A percentile compares a stretch with the other conserved stretches of the same genome.
phyloP scores from a whole-genome alignment of 2,888 invertebrate genomes.

The Lordiphosa andalusiaca region DNA sequence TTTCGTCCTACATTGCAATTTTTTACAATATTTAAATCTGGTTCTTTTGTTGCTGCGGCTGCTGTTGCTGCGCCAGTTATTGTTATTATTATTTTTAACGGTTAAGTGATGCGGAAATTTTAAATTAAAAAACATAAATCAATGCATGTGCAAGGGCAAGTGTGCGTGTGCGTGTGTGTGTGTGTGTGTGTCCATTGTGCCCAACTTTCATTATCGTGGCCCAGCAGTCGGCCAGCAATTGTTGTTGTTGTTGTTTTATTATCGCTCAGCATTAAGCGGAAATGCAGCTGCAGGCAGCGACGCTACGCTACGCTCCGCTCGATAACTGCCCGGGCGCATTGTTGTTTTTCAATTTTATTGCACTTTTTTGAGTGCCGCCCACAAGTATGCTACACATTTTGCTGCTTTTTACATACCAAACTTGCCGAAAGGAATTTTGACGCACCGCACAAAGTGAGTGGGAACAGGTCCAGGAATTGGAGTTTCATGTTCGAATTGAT shows the following conservation, averaged over 20 bases:
- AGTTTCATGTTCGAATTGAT: too few species aligned
- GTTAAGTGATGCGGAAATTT: slow-evolving; percentile 80
- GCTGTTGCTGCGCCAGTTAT: slow-evolving; percentile 42
- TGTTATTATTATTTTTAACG: slow-evolving; percentile 62
- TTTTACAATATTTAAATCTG: slow-evolving; percentile 45
- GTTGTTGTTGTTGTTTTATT: slow-evolving; percentile 69
- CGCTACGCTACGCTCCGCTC: slow-evolving; percentile 41
- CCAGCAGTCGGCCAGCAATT: slow-evolving; percentile 31
- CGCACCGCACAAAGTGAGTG: too few species aligned
- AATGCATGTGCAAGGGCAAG: slow-evolving; percentile 62
- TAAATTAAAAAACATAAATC: slow-evolving; percentile 81
- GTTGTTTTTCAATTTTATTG: slow-evolving; percentile 24
- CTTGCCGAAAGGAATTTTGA: slow-evolving; percentile 6
- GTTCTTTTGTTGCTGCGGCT: slow-evolving; percentile 25
- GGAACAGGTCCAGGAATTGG: too few species aligned
- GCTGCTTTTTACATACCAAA: not conserved
- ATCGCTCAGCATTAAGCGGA: slow-evolving; percentile 78
- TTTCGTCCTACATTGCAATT: slow-evolving; percentile 40
- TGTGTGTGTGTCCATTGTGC: slow-evolving; percentile 30
- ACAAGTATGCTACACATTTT: slow-evolving; percentile 65
- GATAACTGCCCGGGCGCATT: slow-evolving; percentile 43
- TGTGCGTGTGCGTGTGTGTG: slow-evolving; percentile 29
- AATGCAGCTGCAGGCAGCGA: slow-evolving; percentile 66
- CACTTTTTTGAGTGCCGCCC: slow-evolving; percentile 41
- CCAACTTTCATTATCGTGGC: slow-evolving; percentile 41